A percentile compares a stretch with the other conserved stretches of the same genome.
Evolutionary conservation across 2,113 vertebrate species (phyloP).

Genomic region (Noctilio leporinus): DNA sequence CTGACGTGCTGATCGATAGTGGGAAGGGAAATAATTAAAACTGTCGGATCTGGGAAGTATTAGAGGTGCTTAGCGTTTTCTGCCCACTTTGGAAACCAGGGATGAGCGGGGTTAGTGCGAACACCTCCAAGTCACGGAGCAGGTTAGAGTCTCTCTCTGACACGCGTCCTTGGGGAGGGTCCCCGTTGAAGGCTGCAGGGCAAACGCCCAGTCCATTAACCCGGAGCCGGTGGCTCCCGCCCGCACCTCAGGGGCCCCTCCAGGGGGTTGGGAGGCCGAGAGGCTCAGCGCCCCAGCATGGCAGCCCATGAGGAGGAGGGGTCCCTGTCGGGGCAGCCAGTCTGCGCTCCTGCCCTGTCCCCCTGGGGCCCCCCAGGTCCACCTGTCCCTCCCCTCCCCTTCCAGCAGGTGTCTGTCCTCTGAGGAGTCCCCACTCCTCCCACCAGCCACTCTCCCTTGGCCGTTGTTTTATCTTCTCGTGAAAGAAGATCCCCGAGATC

Average conservation of each 20-base stretch:
- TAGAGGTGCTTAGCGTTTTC: slow-evolving; percentile 44
- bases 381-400: neutral
- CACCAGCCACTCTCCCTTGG: too few relatives aligned
- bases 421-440: rapidly evolving
- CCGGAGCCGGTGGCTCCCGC: rapidly evolving
- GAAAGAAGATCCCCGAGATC: neutral
- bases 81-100: slow-evolving; percentile 49
- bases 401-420: too few relatives aligned
- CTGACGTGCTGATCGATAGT: slow-evolving; percentile 37
- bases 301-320: too few relatives aligned
- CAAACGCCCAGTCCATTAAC: neutral
- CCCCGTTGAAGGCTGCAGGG: neutral
- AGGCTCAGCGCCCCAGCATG: neutral
- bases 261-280: neutral
- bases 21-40: slow-evolving; percentile 60
- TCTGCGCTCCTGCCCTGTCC: too few relatives aligned
- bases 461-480: rapidly evolving
- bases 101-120: neutral
- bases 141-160: neutral
- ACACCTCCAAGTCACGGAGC: neutral
- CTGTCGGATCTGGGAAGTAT: slow-evolving; percentile 52
- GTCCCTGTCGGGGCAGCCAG: too few relatives aligned
- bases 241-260: too few relatives aligned
- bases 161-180: neutral
- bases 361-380: too few relatives aligned